phyloP scores from a whole-genome alignment of 92 coral and sea anemone species.

The Zoanthus solanderi region DNA sequence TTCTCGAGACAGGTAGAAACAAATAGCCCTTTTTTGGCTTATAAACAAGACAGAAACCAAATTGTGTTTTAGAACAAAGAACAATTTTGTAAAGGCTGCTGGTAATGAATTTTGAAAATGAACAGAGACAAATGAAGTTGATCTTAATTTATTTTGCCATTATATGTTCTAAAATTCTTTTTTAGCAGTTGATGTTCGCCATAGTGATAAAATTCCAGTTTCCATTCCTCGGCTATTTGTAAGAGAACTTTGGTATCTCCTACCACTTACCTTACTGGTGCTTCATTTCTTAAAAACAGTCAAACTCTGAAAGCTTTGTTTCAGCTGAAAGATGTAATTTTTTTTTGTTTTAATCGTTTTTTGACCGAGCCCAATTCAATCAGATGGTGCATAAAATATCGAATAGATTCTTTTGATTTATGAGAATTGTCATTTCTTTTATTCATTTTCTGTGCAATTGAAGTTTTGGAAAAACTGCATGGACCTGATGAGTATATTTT shows the following conservation, averaged over 20 bases:
- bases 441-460: no score
- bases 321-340: no score
- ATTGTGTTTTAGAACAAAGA: constrained; percentile 6
- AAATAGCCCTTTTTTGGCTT: background rate
- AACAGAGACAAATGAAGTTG: background rate
- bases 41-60: background rate
- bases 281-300: background rate
- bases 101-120: background rate
- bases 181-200: background rate
- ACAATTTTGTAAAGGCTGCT: background rate
- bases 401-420: no score
- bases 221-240: background rate
- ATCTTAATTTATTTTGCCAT: background rate
- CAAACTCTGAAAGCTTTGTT: background rate
- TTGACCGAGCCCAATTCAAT: no score
- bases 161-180: background rate
- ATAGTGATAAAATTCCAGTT: background rate
- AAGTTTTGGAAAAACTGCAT: no score
- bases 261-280: background rate
- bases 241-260: constrained; percentile 15
- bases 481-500: no score
- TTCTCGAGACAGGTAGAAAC: no score
- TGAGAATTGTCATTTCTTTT: no score
- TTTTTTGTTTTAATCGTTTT: no score
- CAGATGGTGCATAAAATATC: no score